Evolutionary conservation across 2,888 invertebrate species (phyloP), one percentile per base, ranked within the genome.

Genomic region (Cepaea hortensis): DNA sequence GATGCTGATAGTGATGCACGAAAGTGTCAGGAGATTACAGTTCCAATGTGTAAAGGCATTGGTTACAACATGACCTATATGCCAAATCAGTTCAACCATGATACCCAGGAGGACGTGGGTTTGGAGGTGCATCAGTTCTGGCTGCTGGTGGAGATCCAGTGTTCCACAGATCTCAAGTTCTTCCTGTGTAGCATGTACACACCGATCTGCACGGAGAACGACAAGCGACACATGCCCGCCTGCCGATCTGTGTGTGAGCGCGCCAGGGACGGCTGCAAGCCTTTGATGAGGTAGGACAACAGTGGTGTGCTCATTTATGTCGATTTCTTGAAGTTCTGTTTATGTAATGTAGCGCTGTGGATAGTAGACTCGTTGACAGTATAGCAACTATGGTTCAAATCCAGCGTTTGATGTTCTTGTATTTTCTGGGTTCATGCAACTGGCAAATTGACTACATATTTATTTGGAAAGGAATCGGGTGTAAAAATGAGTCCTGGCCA

Each of bases 101-200:
- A 98, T 94, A 97, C 97, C 65, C 99, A 99, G 91, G 99, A 99
- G 90, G 99, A 99, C 95, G 99, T 99, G 3, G 99, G 99, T 0
- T 95, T 99, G 80, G 95, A 95, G 91, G 94, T 94, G 15, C 98
- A 99, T 95, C 99, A 99, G 95, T 99, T 99, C 95, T 99, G 98
- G 97, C 99, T 99, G 0, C 96, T 99, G 87, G 99, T 99, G 5
- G 98, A 99, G 95, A 99, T 99, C 93, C 97, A 98, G 92, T 99
- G 99, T 94, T 98, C 98, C 0, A 96, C 97, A 0, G 99, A 99
- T 94, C 95, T 99, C 81, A 97, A 97, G 94, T 99, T 99, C 95
- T 99, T 99, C 96, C 96, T 99, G 79, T 99, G 99, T 95, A 98
- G 98, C 77, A 97, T 99, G 96, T 99, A 99, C 95, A 97, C 98